Evolutionary conservation across 2,797 vertebrate species (phyloP).

Genomic region (Sylvia borin): DNA sequence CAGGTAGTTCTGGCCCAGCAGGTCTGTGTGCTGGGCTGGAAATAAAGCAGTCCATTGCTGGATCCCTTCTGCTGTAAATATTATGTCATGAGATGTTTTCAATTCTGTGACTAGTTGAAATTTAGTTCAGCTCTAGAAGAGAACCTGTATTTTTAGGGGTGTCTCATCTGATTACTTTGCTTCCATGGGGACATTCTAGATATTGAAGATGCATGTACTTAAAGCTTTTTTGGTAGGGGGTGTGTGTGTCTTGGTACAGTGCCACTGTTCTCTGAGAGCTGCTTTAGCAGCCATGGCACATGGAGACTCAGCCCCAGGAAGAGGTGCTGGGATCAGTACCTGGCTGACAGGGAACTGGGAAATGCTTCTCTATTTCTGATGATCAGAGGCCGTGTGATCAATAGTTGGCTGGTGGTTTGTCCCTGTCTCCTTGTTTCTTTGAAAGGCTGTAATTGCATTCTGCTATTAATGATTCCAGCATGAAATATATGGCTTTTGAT

Average conservation of each 20-base stretch:
- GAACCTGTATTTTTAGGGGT: not conserved
- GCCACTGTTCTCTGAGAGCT: not conserved
- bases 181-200: not conserved
- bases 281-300: not conserved
- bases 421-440: not conserved
- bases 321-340: not conserved
- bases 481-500: slow-evolving; percentile 23
- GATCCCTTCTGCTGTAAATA: not conserved
- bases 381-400: not conserved
- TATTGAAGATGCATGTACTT: not conserved
- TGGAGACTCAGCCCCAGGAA: not conserved
- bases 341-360: not conserved
- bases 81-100: not conserved
- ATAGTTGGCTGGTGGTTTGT: not conserved
- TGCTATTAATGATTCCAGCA: not conserved
- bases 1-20: not conserved
- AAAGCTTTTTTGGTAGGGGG: not conserved
- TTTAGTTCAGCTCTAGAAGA: not conserved
- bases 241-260: not conserved
- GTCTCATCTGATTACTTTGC: not conserved
- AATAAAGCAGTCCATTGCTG: not conserved
- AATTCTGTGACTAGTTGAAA: not conserved
- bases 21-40: not conserved
- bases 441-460: not conserved
- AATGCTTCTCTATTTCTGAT: not conserved